Base-by-base conservation (phyloP, 1,140 invertebrate species). In the Philotrypesis tridentata region DNA sequence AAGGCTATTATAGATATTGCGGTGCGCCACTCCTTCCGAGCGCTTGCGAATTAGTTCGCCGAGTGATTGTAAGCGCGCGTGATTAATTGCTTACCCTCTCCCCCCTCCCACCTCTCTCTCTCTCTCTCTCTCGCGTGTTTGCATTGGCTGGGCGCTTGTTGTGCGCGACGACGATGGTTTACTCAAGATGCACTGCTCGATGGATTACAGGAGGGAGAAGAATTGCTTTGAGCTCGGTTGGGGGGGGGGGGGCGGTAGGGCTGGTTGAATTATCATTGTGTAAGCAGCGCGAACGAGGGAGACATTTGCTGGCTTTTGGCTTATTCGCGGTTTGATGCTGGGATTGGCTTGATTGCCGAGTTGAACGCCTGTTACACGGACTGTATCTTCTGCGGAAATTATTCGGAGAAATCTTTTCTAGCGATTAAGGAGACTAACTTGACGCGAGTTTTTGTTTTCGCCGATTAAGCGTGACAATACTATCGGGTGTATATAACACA, bases 51-150 rank as follows among this genome's bases (percentile, higher is more conserved):
- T 55, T 55, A 55, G 48, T 55, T 55, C 17, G 48, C 7, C 48
- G 48, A 55, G 48, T 55, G 48, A 55, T 55, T 55, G 48, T n/a
- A n/a, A 55, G 29, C 21, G 67, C 21, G 21, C 67, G 67, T 33
- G 67, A 33, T 65, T 65, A 65, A 65, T 70, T 70, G 67, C 67
- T 37, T 11, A 31, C n/a, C n/a, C n/a, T n/a, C n/a, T n/a, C n/a
- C n/a, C n/a, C n/a, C n/a, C n/a, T n/a, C n/a, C n/a, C n/a, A n/a
- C n/a, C n/a, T n/a, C n/a, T n/a, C n/a, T n/a, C n/a, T n/a, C n/a
- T n/a, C n/a, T n/a, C n/a, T n/a, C n/a, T n/a, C n/a, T n/a, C 29
- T n/a, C 21, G 31, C 17, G 48, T 55, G 48, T 55, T 55, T n/a
- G 48, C n/a, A n/a, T 55, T 4, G 48, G 17, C 4, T 5, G 33